phyloP scores from a whole-genome alignment of 2,888 invertebrate genomes.

The Caenorhabditis afra region DNA sequence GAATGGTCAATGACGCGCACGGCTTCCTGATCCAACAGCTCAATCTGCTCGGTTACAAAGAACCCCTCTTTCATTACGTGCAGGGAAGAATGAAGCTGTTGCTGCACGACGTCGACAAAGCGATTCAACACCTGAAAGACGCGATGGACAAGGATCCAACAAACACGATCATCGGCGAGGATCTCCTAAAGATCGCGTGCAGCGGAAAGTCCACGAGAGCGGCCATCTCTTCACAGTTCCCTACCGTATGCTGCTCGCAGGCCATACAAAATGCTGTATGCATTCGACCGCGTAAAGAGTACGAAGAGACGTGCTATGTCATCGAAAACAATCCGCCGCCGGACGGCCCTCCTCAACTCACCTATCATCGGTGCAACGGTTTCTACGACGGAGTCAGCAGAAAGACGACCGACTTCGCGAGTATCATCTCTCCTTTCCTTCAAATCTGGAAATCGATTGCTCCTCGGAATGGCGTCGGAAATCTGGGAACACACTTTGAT shows the following conservation, averaged over 20 bases:
- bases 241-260: constrained; percentile 69
- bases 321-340: constrained; percentile 41
- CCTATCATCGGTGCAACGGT: constrained; percentile 73
- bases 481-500: constrained; percentile 59
- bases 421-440: constrained; percentile 72
- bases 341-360: constrained; percentile 40
- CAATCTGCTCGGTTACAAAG: constrained; percentile 40
- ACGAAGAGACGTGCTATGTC: constrained; percentile 62
- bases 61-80: constrained; percentile 66
- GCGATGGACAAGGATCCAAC: constrained; percentile 68
- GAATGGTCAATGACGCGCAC: constrained; percentile 71
- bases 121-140: constrained; percentile 63
- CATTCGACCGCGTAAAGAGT: constrained; percentile 45
- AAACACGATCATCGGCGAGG: constrained; percentile 57
- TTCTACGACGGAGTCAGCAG: constrained; percentile 71
- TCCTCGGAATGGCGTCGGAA: constrained; percentile 45
- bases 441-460: constrained; percentile 60
- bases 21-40: constrained; percentile 43
- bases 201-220: constrained; percentile 70
- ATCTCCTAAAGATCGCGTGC: constrained; percentile 69
- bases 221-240: constrained; percentile 65
- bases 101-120: constrained; percentile 62
- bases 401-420: constrained; percentile 62
- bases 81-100: constrained; percentile 62
- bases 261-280: constrained; percentile 70